phyloP scores from a whole-genome alignment of 2,797 vertebrate genomes.

The Menidia menidia region DNA sequence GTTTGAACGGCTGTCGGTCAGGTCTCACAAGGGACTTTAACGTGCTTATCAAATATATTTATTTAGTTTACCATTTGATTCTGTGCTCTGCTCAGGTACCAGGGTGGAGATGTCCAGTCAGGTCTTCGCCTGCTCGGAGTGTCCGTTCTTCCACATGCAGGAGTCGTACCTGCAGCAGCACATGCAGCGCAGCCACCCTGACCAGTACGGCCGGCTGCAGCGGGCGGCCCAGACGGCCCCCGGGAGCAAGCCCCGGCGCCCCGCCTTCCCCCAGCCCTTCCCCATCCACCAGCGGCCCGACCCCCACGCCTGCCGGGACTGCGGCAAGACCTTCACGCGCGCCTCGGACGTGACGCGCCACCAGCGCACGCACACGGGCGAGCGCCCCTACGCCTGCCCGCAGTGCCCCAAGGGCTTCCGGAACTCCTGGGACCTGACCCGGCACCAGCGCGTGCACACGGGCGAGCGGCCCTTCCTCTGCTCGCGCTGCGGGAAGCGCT shows the following conservation, averaged over 20 bases:
- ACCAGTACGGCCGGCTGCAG: slow-evolving; percentile 58
- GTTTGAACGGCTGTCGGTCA: too few relatives aligned
- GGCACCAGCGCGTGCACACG: slow-evolving; percentile 70
- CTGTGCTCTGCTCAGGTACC: slow-evolving; percentile 46
- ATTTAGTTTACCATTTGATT: background rate
- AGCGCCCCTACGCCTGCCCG: slow-evolving; percentile 63
- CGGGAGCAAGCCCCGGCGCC: slow-evolving; percentile 34
- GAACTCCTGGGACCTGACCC: slow-evolving; percentile 72
- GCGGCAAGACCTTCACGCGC: slow-evolving; percentile 63
- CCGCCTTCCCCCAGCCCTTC: slow-evolving; percentile 68
- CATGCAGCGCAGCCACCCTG: slow-evolving; percentile 64
- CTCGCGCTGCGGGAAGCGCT: slow-evolving; percentile 66
- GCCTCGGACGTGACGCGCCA: slow-evolving; percentile 71
- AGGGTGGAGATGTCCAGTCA: slow-evolving; percentile 73
- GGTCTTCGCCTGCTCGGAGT: slow-evolving; percentile 71
- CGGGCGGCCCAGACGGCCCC: slow-evolving; percentile 19
- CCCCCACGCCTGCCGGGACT: slow-evolving; percentile 66
- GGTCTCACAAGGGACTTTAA: too few relatives aligned
- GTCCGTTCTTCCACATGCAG: slow-evolving; percentile 75
- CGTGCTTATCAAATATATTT: too few relatives aligned
- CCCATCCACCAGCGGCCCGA: slow-evolving; percentile 63
- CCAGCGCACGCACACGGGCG: slow-evolving; percentile 67
- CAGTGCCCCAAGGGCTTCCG: slow-evolving; percentile 67
- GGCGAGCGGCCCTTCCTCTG: slow-evolving; percentile 72
- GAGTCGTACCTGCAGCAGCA: slow-evolving; percentile 72